These are phyloP conservation scores for Prochilodus magdalenae DNA, from an alignment of 2,113 vertebrate genomes.

Conservation along the genomic window DNA sequence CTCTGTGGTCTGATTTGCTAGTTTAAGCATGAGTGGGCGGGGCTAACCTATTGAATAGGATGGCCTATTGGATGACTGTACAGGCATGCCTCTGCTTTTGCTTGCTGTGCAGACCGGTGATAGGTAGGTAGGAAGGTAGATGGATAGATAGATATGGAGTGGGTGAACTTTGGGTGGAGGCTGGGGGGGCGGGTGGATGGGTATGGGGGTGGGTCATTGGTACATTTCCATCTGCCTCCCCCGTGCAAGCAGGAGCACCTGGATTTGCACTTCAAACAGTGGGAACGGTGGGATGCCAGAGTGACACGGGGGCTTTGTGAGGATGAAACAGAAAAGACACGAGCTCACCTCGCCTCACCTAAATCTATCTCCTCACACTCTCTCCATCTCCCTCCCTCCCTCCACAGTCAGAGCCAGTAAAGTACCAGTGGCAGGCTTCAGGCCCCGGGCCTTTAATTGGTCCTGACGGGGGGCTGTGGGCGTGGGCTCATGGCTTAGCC, in stretches of 20 bases:
- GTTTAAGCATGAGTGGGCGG: no score
- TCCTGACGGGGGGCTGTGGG: background rate
- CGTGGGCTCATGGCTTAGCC: background rate
- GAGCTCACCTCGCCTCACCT: slow-evolving; percentile 9
- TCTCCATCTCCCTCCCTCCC: background rate
- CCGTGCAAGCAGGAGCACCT: slow-evolving; percentile 37
- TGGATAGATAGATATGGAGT: slow-evolving; percentile 35
- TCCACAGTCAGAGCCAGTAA: background rate
- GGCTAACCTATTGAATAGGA: no score
- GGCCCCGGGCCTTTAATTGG: slow-evolving; percentile 23
- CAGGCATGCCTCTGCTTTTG: no score
- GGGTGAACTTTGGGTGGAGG: slow-evolving; percentile 55
- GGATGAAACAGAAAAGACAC: slow-evolving; percentile 47
- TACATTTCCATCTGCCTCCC: slow-evolving; percentile 37
- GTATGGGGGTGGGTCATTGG: slow-evolving; percentile 29
- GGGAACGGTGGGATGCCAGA: slow-evolving; percentile 21
- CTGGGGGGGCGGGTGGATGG: background rate
- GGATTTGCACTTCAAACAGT: slow-evolving; percentile 55
- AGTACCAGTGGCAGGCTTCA: background rate
- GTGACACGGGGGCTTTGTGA: slow-evolving; percentile 34
- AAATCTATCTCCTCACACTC: slow-evolving; percentile 3
- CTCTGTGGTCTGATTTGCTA: no score
- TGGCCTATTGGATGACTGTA: no score
- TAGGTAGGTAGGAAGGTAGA: no score
- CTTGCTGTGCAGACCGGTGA: no score